These are phyloP conservation scores for Rhegmatorhina hoffmannsi DNA, from an alignment of 2,113 vertebrate genomes.

Conservation along the genomic window DNA sequence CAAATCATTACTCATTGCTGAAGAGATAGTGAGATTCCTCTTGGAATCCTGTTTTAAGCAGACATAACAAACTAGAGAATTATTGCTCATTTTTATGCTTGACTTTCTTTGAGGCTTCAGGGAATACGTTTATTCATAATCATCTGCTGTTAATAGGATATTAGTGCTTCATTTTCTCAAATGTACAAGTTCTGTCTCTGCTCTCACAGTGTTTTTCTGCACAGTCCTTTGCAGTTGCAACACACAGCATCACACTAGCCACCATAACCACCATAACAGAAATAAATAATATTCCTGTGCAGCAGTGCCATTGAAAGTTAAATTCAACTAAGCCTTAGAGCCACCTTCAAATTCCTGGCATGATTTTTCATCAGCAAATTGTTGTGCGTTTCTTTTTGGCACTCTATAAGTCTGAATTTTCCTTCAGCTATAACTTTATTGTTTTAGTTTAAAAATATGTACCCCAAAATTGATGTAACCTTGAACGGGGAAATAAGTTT, in stretches of 20 bases:
- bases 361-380: neutral
- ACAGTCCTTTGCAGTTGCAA: neutral
- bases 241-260: neutral
- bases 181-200: neutral
- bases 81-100: neutral
- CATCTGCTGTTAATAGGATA: neutral
- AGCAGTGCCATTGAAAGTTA: neutral
- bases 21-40: neutral
- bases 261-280: neutral
- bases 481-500: neutral
- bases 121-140: neutral
- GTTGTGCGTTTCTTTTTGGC: neutral
- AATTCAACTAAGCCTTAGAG: neutral
- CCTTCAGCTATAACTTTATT: neutral
- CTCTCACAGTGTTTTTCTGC: neutral
- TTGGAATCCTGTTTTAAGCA: neutral
- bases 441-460: neutral
- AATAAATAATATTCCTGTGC: neutral
- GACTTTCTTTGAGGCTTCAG: neutral
- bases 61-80: neutral
- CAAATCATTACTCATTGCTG: neutral
- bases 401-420: neutral
- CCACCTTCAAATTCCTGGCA: accelerated
- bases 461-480: neutral
- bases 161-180: neutral